Evolutionary conservation across 2,797 vertebrate genomes (phyloP), one percentile per base, ranked within the genome.

Genomic region (Sus cebifrons): DNA sequence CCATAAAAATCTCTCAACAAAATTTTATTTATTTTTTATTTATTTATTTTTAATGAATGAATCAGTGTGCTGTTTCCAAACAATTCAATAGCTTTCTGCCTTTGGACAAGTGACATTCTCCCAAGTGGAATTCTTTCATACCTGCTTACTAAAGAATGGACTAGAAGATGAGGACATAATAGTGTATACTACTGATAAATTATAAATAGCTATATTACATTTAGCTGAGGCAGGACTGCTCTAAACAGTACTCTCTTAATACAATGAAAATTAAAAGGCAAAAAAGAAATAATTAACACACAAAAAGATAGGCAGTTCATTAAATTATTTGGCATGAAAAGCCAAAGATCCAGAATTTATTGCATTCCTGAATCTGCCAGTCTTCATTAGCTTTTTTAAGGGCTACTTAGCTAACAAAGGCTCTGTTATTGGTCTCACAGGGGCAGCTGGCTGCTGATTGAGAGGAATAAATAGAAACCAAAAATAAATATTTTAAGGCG

Each of bases 51-150:
- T 77, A 44, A 60, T 91, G 32, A 91, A 74, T 85, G 32, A 92
- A 60, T 96, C 85, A 56, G 5, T 52, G 21, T 74, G 4, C 87
- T 84, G 44, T 74, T 54, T 94, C 75, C 23, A 93, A 91, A n/a
- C 40, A 89, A 74, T 14, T 77, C 16, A 40, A 20, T 85, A 56
- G 36, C 16, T 93, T 88, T 83, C 23, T 96, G 44, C 60, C 77
- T 78, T 92, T 94, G 82, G 36, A 13, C 29, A 89, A 77, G 64
- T 67, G 32, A 64, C 62, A 67, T 84, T 81, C 65, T 78, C 32
- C 64, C 36, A 92, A 70, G 88, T 86, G 73, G 18, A 85, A 82
- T 91, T 78, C 20, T 87, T 96, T 87, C 58, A 95, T 94, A 75
- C 52, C 32, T 71, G 36, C 32, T 89, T 94, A 82, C 52, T 87